Evolutionary conservation across 2,797 vertebrate species (phyloP).

Genomic region (Phataginus tetradactyla): DNA sequence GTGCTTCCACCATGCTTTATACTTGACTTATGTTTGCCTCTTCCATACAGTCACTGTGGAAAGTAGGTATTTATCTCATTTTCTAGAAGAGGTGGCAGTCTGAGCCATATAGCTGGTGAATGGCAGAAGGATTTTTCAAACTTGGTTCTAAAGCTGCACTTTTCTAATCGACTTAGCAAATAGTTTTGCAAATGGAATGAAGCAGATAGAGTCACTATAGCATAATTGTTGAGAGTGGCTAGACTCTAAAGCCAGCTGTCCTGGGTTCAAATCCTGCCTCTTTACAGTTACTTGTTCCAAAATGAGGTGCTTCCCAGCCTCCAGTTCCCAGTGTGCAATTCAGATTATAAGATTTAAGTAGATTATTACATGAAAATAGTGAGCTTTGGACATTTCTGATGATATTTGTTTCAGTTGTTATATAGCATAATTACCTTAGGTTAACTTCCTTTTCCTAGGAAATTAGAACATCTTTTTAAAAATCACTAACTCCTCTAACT

Average conservation of each 20-base stretch:
- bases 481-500: conserved; percentile 8
- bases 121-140: neutral
- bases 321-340: neutral
- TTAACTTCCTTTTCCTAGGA: conserved; percentile 38
- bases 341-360: neutral
- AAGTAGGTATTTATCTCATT: neutral
- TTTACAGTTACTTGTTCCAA: conserved; percentile 46
- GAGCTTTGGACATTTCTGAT: conserved; percentile 16
- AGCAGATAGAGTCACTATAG: neutral
- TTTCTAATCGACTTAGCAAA: neutral
- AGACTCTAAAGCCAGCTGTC: neutral
- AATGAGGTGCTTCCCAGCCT: neutral
- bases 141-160: neutral
- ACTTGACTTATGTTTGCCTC: neutral
- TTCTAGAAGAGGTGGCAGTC: neutral
- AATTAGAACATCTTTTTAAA: conserved; percentile 38
- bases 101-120: neutral
- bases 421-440: conserved; percentile 32
- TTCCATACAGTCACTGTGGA: neutral
- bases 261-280: neutral
- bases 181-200: neutral
- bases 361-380: neutral
- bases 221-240: neutral
- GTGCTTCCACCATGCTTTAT: neutral
- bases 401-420: conserved; percentile 10